Evolutionary conservation across 2,888 invertebrate genomes (phyloP).

Genomic region (Zhuqinia jingwanae): DNA sequence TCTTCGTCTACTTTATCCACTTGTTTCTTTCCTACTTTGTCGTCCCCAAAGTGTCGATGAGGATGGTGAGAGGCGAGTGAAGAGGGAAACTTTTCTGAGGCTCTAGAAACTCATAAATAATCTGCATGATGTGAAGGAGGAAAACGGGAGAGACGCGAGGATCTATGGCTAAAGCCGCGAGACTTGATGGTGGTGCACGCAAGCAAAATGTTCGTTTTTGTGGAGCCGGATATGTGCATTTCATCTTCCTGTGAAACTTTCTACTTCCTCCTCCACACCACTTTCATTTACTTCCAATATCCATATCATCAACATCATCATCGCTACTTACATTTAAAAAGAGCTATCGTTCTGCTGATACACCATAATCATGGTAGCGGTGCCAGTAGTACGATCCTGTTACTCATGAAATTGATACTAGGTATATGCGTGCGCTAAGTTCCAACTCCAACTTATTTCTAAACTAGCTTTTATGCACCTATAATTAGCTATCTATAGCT

Average conservation of each 20-base stretch:
- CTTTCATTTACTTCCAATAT: not conserved
- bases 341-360: too few relatives aligned
- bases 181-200: not conserved
- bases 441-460: too few relatives aligned
- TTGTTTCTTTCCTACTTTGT: not conserved
- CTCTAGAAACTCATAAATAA: conserved; percentile 49
- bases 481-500: too few relatives aligned
- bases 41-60: conserved; percentile 1
- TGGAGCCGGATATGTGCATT: conserved; percentile 28
- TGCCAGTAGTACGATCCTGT: too few relatives aligned
- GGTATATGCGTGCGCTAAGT: too few relatives aligned
- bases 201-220: not conserved
- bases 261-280: not conserved
- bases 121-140: conserved; percentile 31
- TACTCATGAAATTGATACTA: too few relatives aligned
- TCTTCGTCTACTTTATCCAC: not conserved
- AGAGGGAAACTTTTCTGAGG: not conserved
- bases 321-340: too few relatives aligned
- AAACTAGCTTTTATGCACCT: too few relatives aligned
- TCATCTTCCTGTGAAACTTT: conserved; percentile 1
- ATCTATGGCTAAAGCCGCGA: not conserved
- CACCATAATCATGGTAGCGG: too few relatives aligned
- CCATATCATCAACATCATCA: too few relatives aligned
- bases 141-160: too few relatives aligned
- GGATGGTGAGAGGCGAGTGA: not conserved